A percentile compares a stretch with the other conserved stretches of the same genome.
phyloP scores from a whole-genome alignment of 2,888 invertebrate species.

The Steromphala cineraria region DNA sequence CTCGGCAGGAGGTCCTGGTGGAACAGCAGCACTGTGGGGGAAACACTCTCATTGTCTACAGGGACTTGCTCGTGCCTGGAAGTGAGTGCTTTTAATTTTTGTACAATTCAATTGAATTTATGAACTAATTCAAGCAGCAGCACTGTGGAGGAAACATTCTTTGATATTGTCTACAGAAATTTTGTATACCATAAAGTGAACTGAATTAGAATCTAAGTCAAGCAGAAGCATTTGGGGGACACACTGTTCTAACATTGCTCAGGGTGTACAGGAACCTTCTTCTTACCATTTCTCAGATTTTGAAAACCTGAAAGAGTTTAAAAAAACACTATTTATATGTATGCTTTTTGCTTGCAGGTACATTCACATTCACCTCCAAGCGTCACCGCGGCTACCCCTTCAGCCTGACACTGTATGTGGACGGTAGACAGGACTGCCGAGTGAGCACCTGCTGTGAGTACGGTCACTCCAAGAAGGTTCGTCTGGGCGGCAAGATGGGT shows the following conservation, averaged over 20 bases:
- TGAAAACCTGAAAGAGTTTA: no score
- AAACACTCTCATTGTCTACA: constrained; percentile 74
- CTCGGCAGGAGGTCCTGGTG: constrained; percentile 69
- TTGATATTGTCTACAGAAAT: no score
- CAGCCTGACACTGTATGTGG: constrained; percentile 75
- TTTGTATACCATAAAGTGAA: no score
- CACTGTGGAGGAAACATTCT: no score
- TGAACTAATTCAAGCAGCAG: no score
- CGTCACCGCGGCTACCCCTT: constrained; percentile 76
- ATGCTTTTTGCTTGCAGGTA: constrained; percentile 62
- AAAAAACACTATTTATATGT: no score
- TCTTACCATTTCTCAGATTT: no score
- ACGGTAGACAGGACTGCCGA: constrained; percentile 74
- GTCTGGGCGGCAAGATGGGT: constrained; percentile 74
- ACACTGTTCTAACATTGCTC: no score
- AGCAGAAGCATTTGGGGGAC: no score
- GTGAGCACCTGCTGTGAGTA: constrained; percentile 77
- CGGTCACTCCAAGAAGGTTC: constrained; percentile 71
- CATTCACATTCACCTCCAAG: constrained; percentile 74
- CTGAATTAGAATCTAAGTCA: no score
- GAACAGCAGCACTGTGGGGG: constrained; percentile 76
- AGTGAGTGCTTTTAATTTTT: constrained; percentile 46
- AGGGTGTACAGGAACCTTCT: no score
- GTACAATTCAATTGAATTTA: not conserved
- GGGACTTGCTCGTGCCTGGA: constrained; percentile 62